Conservation (phyloP, 2,888 invertebrate species). For the Venusia cambrica region DNA sequence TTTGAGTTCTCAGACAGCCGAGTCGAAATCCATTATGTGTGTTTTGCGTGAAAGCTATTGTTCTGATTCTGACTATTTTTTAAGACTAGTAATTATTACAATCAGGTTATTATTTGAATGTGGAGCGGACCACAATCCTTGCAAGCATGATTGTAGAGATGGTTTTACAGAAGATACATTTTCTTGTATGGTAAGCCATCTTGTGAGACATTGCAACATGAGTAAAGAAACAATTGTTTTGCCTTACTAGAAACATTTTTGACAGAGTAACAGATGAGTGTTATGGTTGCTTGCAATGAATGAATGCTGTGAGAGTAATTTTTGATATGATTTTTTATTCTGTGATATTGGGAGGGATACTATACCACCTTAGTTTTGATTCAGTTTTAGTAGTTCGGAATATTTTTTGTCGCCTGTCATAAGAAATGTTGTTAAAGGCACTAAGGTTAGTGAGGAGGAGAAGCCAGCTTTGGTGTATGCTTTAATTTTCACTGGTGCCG, state of each 20-base stretch:
- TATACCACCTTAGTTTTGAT: slow-evolving; percentile 55
- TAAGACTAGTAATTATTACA: slow-evolving; percentile 22
- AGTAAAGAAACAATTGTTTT: too few relatives aligned
- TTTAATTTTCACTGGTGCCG: slow-evolving; percentile 62
- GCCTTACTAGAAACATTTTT: slow-evolving; percentile 10
- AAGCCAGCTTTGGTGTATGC: slow-evolving; percentile 77
- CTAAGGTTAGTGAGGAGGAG: slow-evolving; percentile 64
- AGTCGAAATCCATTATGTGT: slow-evolving; percentile 23
- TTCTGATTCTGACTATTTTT: slow-evolving; percentile 17
- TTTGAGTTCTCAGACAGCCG: slow-evolving; percentile 15
- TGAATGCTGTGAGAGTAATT: slow-evolving; percentile 51
- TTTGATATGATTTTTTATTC: slow-evolving; percentile 63
- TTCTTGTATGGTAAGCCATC: too few relatives aligned
- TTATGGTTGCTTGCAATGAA: slow-evolving; percentile 42
- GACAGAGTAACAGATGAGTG: slow-evolving; percentile 19
- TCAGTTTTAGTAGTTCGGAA: slow-evolving; percentile 47
- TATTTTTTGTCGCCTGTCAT: slow-evolving; percentile 37
- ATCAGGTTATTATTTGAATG: slow-evolving; percentile 17
- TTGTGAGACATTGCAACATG: slow-evolving; percentile 8
- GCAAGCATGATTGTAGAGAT: slow-evolving; percentile 10
- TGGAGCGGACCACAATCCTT: not conserved
- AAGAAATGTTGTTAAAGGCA: slow-evolving; percentile 65
- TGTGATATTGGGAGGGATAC: slow-evolving; percentile 73
- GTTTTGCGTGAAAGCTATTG: slow-evolving; percentile 16
- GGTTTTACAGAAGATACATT: slow-evolving; percentile 7